Base-by-base conservation (phyloP, 2,113 vertebrate species). In the Rhinopomastus cyanomelas region DNA sequence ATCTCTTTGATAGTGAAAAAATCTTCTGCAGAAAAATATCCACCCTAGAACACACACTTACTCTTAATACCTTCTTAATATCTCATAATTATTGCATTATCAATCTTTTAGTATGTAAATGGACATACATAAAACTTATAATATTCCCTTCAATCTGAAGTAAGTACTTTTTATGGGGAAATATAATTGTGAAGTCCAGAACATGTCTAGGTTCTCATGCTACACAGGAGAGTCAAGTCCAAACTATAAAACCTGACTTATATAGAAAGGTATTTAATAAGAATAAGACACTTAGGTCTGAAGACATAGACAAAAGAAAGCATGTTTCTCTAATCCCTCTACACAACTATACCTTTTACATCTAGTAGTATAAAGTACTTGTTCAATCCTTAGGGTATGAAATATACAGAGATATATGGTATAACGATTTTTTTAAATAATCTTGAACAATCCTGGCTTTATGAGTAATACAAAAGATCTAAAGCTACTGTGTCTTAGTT, bases 321-420 rank as follows among this genome's bases (percentile, higher is more conserved):
- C 8, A 79, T 8, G 76, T 27, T 48, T 5, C 46, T 81, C 67
- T 74, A 71, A 66, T 44, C 11, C 6, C 15, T 67, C 36, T 32
- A 44, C 16, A 60, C 19, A 68, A 46, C 30, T 52, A n/a, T 55
- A 36, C 14, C 29, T 46, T 90, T 84, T 52, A 32, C 49, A 68
- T 27, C 17, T 29, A 64, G 19, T n/a, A 25, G 66, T 52, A 90
- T 6, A 15, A 1, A 71, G 9, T 71, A 66, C 3, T 11, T 10
- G 23, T 64, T 4, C 0, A 48, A 39, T 20, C 37, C 72, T 52
- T 8, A 67, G 52, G 39, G 30, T 32, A 39, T 2, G 23, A 1
- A 55, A 30, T 11, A 44, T 11, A 46, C 1, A 55, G 11, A 88
- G 8, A 30, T 48, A 71, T 0, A 57, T 2, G 3, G 9, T 4